These are phyloP conservation scores for Bellardia bayeri DNA, from an alignment of 2,888 invertebrate genomes.

Conservation along the genomic window DNA sequence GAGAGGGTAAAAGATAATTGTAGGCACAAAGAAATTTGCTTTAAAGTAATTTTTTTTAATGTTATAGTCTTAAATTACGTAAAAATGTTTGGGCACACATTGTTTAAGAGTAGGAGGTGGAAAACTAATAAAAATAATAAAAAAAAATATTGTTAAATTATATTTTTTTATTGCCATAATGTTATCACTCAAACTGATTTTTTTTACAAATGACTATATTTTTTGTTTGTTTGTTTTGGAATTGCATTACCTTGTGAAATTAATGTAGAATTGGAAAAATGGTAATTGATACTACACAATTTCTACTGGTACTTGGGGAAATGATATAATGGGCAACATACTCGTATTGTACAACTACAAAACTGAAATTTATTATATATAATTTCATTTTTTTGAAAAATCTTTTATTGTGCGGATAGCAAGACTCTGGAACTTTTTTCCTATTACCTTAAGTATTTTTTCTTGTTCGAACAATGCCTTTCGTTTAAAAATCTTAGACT, in stretches of 20 bases:
- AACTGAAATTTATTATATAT: neutral
- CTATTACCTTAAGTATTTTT: too few relatives aligned
- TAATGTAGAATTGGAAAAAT: conserved; percentile 13
- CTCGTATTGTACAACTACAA: neutral
- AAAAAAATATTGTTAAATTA: conserved; percentile 32
- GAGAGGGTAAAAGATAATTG: conserved; percentile 3
- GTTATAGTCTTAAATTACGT: neutral
- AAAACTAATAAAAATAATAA: neutral
- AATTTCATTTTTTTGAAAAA: too few relatives aligned
- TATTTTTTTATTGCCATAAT: conserved; percentile 1
- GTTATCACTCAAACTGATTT: neutral
- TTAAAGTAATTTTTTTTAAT: neutral
- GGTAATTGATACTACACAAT: conserved; percentile 2
- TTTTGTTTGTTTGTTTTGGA: neutral
- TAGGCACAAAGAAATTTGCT: conserved; percentile 5
- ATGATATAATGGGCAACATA: neutral
- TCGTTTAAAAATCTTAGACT: too few relatives aligned
- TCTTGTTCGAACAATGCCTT: too few relatives aligned
- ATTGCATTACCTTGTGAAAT: neutral
- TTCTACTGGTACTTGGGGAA: neutral
- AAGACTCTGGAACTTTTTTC: too few relatives aligned
- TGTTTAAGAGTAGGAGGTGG: too few relatives aligned
- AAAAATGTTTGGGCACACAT: neutral
- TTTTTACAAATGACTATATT: neutral
- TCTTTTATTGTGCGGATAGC: too few relatives aligned